Base-by-base conservation (phyloP, 2,888 invertebrate genomes). In the Himalopsyche japonica region DNA sequence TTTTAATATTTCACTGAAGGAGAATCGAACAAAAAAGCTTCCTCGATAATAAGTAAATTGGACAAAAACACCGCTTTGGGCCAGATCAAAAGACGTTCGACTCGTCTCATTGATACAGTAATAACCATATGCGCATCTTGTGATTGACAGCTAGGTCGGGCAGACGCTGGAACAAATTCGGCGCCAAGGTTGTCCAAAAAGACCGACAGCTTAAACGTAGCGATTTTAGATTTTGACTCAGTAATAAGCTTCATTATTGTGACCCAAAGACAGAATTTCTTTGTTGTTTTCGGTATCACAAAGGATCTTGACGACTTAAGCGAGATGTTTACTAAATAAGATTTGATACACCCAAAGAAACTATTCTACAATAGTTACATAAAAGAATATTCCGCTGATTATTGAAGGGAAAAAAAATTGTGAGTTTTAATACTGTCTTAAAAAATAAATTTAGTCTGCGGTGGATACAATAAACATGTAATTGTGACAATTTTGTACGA, bases 71-170 rank as follows among this genome's bases (percentile, higher is more conserved):
- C 77, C 34, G 77, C 34, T 77, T 37, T 77, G 43, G 77, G 77
- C 20, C 24, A 48, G 79, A 79, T 79, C 79, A 79, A 79, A 79
- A 79, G 79, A 79, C 10, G 70, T 70, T 70, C 43, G 43, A 79
- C n/a, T 48, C 79, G 10, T 47, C 47, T 48, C 79, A 79, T 79
- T 79, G 79, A 79, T 79, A 20, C 48, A 30, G 24, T 79, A 79
- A 79, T 79, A 79, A 79, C 47, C 79, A 24, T 37, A 77, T 37
- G 30, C 79, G 43, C 30, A 30, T 79, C 77, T 27, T 79, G 79
- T 79, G 79, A 79, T 79, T 79, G 79, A 79, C 79, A 79, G 79
- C 47, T 47, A 70, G 70, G 30, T 8, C 34, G 34, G n/a, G 77
- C 15, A 34, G 34, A 37, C 77, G 43, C 34, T 20, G 77, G 70